Conservation (phyloP, 2,888 invertebrate species). For the Clivina fossor region DNA sequence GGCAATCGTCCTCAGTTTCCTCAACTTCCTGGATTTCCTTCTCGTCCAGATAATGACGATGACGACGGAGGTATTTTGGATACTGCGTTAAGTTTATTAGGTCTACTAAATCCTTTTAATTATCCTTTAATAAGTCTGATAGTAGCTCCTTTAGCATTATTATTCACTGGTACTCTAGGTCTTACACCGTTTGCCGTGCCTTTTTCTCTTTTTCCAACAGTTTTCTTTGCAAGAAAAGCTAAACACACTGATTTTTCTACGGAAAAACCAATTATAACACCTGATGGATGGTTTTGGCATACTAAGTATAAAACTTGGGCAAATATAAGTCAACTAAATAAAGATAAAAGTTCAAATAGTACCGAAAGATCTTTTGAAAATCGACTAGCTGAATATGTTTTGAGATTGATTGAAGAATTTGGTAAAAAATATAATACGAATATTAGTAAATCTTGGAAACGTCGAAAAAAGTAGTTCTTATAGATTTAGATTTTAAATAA, state of each 20-base stretch:
- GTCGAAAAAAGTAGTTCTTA: slow-evolving; percentile 40
- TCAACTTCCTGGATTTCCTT: slow-evolving; percentile 36
- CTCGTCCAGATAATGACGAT: slow-evolving; percentile 40
- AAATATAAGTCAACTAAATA: slow-evolving; percentile 48
- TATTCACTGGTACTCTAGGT: slow-evolving; percentile 64
- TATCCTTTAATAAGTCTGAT: slow-evolving; percentile 55
- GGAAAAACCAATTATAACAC: slow-evolving; percentile 42
- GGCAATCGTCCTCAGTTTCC: slow-evolving; percentile 40
- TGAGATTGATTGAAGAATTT: slow-evolving; percentile 47
- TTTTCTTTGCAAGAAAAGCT: slow-evolving; percentile 47
- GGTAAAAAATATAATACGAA: slow-evolving; percentile 50
- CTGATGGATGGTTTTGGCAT: slow-evolving; percentile 63
- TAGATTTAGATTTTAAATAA: not conserved
- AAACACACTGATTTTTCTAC: slow-evolving; percentile 13
- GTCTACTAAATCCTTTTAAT: slow-evolving; percentile 59
- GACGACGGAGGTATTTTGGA: slow-evolving; percentile 56
- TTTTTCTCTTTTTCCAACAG: slow-evolving; percentile 60
- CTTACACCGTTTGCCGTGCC: slow-evolving; percentile 65
- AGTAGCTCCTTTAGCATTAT: slow-evolving; percentile 65
- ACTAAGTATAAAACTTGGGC: slow-evolving; percentile 60
- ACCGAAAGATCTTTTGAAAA: slow-evolving; percentile 37
- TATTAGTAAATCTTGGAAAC: slow-evolving; percentile 50
- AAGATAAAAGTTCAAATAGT: slow-evolving; percentile 44
- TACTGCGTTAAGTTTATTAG: slow-evolving; percentile 48
- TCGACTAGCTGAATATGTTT: slow-evolving; percentile 38